Percentiles rank a stretch among this genome's conserved stretches.
Conservation (phyloP, 2,797 vertebrate species). For the Hirundo rustica region DNA sequence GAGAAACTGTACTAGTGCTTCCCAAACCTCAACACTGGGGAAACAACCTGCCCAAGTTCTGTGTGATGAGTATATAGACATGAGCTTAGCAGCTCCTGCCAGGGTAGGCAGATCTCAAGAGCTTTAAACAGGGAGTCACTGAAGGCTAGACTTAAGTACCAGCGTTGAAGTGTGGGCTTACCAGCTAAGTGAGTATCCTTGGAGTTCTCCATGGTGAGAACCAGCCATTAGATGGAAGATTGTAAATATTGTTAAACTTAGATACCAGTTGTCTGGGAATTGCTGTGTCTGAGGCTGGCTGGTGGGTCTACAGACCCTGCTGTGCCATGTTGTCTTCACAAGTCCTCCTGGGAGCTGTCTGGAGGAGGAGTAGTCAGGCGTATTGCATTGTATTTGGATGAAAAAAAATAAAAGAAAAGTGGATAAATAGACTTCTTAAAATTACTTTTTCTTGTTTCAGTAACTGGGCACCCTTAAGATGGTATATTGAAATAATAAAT, state of each 20-base stretch:
- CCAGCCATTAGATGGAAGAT: neutral
- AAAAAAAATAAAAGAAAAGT: neutral
- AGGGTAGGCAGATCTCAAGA: neutral
- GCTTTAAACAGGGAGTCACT: neutral
- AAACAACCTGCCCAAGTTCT: neutral
- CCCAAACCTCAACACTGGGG: fast-evolving
- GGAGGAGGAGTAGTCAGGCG: neutral
- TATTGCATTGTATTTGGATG: neutral
- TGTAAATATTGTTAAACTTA: neutral
- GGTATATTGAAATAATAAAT: neutral
- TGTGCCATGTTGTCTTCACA: neutral
- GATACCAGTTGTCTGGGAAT: neutral
- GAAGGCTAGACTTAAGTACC: neutral
- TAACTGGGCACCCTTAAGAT: neutral
- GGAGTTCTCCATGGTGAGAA: neutral
- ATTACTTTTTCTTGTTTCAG: neutral
- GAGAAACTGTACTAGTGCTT: neutral
- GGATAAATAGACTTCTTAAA: neutral
- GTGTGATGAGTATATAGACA: neutral
- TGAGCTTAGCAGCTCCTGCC: neutral
- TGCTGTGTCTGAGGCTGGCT: neutral
- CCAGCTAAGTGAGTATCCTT: neutral
- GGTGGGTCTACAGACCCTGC: neutral
- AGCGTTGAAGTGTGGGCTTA: neutral
- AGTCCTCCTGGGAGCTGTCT: neutral